phyloP scores from a whole-genome alignment of 1,140 invertebrate genomes.

The Drosophila truncata region DNA sequence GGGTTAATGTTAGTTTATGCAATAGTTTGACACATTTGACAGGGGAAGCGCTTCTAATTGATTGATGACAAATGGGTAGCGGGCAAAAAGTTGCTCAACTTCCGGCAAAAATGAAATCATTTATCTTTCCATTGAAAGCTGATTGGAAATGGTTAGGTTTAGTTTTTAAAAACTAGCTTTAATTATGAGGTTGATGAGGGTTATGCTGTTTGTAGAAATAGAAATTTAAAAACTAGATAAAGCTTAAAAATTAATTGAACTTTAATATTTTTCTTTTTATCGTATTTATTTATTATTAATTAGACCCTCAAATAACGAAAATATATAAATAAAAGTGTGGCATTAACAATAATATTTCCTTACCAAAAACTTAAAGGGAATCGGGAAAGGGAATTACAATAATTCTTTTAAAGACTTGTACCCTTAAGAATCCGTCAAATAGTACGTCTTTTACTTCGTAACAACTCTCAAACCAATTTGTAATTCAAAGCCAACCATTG shows the following conservation, averaged over 20 bases:
- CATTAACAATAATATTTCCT: no score
- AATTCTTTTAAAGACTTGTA: background rate
- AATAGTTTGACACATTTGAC: slow-evolving; percentile 58
- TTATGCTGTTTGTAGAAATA: no score
- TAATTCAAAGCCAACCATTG: background rate
- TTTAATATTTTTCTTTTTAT: background rate
- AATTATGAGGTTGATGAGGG: background rate
- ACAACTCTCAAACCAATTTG: background rate
- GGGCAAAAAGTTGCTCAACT: slow-evolving; percentile 19
- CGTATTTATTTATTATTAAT: no score
- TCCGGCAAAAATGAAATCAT: slow-evolving; percentile 26
- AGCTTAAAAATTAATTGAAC: background rate
- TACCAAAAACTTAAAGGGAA: background rate
- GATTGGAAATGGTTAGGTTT: background rate
- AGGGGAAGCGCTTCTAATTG: slow-evolving; percentile 51
- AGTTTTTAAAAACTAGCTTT: background rate
- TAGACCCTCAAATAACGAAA: no score
- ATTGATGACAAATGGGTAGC: slow-evolving; percentile 50
- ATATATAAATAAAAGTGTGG: no score
- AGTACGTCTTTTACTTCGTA: background rate
- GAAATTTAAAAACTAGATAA: no score
- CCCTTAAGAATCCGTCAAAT: background rate
- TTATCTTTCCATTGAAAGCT: slow-evolving; percentile 30
- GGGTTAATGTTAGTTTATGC: slow-evolving; percentile 55
- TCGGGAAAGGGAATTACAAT: background rate